Evolutionary conservation across 1,140 invertebrate species (phyloP), one percentile per base, ranked within the genome.

Genomic region (Saccostrea cuccullata): DNA sequence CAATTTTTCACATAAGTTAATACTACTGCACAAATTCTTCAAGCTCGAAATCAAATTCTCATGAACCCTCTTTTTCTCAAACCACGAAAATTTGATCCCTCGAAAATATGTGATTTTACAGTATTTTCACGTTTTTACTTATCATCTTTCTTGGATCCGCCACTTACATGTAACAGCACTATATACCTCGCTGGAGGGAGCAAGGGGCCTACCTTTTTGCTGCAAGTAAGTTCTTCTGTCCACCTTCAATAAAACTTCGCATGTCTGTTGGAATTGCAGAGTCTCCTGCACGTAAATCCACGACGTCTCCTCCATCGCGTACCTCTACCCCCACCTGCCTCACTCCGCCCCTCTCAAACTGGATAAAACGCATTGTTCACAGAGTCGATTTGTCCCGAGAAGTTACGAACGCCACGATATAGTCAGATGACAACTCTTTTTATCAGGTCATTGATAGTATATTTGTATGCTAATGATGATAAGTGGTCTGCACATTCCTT

Each of bases 221-320:
- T 30, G 86, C 87, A 55, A 82, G 23, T 17, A 93, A 83, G 55
- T 87, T 85, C 20, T 77, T 36, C n/a, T 92, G 86, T 58, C 92
- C 93, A 56, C 90, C 91, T 60, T 91, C 91, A 56, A 94, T 90
- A 89, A 94, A 93, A 17, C 87, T 91, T 55, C 89, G 85, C 92
- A 93, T 93, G 84, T 93, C 89, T 77, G 64, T 73, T 30, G 93
- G 91, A 12, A 94, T 86, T 12, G 77, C 87, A 23, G 90, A 23
- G 85, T 94, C 91, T 58, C 86, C 91, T 17, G 84, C 88, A 26
- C 87, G 89, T 67, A 94, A 85, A 82, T 94, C 93, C 12, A 94
- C 91, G 26, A 94, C 89, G 47, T 93, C 92, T 23, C 93, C 93
- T 36, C 90, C 91, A n/a, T 90, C 90, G 23, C 55, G 26, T 23